These are phyloP conservation scores for Pollenia labialis DNA, from an alignment of 2,888 invertebrate species.

Conservation along the genomic window DNA sequence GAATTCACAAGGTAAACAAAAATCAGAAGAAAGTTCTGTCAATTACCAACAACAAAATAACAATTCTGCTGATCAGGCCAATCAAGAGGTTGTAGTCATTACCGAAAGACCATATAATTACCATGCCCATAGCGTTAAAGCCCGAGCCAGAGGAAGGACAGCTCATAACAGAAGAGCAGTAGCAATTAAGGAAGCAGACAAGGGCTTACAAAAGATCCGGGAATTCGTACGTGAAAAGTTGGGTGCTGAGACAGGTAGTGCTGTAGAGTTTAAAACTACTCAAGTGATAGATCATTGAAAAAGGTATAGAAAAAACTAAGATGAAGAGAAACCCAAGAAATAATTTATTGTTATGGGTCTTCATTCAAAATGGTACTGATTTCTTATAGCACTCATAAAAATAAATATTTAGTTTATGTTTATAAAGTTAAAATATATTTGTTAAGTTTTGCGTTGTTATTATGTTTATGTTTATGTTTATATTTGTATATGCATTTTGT, in stretches of 20 bases:
- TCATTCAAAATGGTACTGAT: conserved; percentile 61
- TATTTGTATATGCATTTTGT: no score
- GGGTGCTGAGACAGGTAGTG: conserved; percentile 79
- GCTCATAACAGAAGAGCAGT: conserved; percentile 71
- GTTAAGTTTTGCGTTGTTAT: no score
- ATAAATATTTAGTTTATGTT: no score
- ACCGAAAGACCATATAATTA: conserved; percentile 82
- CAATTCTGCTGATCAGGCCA: neutral
- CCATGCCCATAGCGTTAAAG: conserved; percentile 79
- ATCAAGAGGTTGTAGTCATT: conserved; percentile 74
- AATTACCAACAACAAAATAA: conserved; percentile 56
- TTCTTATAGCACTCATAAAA: conserved; percentile 27
- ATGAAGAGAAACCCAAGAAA: neutral
- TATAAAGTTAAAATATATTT: no score
- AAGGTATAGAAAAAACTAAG: conserved; percentile 13
- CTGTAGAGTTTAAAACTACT: conserved; percentile 79
- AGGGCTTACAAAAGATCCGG: conserved; percentile 77
- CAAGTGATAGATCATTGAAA: conserved; percentile 77
- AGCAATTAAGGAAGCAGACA: conserved; percentile 71
- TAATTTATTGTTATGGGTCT: conserved; percentile 1
- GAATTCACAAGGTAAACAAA: conserved; percentile 44
- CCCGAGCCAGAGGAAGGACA: conserved; percentile 65
- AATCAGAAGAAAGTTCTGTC: conserved; percentile 18
- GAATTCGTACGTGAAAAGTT: conserved; percentile 79
- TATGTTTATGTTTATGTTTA: no score